Base-by-base conservation (phyloP, 2,797 vertebrate species). In the Octomys mimax region DNA sequence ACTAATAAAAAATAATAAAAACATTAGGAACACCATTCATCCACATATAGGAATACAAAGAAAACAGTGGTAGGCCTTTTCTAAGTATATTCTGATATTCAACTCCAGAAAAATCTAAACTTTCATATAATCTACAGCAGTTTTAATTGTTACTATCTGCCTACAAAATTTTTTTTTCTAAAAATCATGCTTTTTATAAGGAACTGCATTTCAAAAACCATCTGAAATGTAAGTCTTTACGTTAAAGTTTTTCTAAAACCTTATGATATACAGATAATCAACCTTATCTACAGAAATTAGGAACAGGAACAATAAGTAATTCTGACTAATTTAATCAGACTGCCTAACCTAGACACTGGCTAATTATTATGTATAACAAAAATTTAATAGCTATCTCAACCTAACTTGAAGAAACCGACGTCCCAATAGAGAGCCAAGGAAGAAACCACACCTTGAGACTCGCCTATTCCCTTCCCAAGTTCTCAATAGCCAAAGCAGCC, bases 11-110 rank as follows among this genome's bases (percentile, higher is more conserved):
- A 14, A 52, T 52, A 54, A 54, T 36, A 77, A 80, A 94, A 68
- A 57, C 89, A 97, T 86, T 90, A 83, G 96, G 96, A 97, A 54
- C 31, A 95, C 54, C 90, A 96, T 89, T 96, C 95, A 64, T 36
- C n/a, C 46, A 73, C 70, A 94, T 87, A 80, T 57, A 95, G 64
- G 61, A 96, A 95, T 49, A 96, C 91, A 96, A 97, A 92, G 70
- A 97, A 98, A 85, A 83, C 2, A 52, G 0, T 91, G 59, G 87
- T 82, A 49, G 62, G 87, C 80, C 96, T 93, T 78, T 75, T 46
- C 84, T 89, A 94, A 95, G 46, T 81, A 93, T 18, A 54, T 2
- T 52, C 5, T 93, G 62, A 95, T 89, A 95, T 0, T 61, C 16
- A 83, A 83, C 97, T 95, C 94, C 70, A 81, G 11, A 96, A 95